These are phyloP conservation scores for Brachionus koreanus DNA, from an alignment of 1,140 invertebrate species.

Conservation along the genomic window DNA sequence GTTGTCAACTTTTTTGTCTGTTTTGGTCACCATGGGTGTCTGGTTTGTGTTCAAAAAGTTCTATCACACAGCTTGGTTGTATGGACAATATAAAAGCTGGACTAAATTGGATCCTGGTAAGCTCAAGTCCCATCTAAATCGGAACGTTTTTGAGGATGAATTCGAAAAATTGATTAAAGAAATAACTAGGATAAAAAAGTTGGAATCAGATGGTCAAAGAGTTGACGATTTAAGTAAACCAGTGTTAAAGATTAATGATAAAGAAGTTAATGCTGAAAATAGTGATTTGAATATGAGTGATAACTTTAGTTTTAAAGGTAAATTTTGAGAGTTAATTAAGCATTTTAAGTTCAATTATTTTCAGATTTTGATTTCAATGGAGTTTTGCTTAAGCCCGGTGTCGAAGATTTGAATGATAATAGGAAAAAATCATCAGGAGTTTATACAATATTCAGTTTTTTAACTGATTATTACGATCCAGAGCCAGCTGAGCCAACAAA, in stretches of 20 bases:
- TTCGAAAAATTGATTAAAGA: background rate
- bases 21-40: background rate
- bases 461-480: background rate
- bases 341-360: no score
- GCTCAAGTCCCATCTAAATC: background rate
- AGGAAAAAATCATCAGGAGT: conserved; percentile 13
- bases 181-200: background rate
- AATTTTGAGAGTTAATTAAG: background rate
- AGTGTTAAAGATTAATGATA: background rate
- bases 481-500: background rate
- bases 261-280: background rate
- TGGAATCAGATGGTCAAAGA: background rate
- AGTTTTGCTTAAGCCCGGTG: background rate
- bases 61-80: background rate
- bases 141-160: background rate
- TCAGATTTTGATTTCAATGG: background rate
- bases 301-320: background rate
- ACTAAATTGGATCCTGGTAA: background rate
- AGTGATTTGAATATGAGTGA: background rate
- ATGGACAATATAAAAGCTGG: background rate
- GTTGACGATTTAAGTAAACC: background rate
- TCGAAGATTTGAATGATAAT: background rate
- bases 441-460: conserved; percentile 1
- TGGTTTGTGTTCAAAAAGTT: background rate
- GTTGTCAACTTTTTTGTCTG: background rate